A percentile compares a stretch with the other conserved stretches of the same genome.
These are phyloP conservation scores for Epistrophe eligans DNA, from an alignment of 2,888 invertebrate genomes.

Conservation along the genomic window DNA sequence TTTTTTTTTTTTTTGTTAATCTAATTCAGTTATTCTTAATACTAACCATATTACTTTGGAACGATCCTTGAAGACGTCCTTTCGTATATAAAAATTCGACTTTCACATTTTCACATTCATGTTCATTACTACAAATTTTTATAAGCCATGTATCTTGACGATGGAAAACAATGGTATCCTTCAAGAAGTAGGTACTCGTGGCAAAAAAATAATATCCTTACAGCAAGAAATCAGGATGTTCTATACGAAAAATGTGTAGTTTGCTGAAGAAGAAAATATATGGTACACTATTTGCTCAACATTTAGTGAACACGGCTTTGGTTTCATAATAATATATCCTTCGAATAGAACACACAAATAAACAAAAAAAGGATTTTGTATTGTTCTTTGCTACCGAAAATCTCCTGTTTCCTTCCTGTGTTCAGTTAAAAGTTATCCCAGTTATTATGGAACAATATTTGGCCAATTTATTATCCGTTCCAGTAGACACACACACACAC, in stretches of 20 bases:
- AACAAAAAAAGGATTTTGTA: conserved; percentile 19
- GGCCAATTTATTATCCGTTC: conserved; percentile 63
- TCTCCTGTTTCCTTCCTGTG: conserved; percentile 30
- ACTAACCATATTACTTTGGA: not conserved
- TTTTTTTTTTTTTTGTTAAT: not conserved
- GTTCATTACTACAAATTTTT: conserved; percentile 59
- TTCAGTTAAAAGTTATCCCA: conserved; percentile 56
- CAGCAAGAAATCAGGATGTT: conserved; percentile 52
- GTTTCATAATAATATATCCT: conserved; percentile 31
- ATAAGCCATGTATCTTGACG: conserved; percentile 37
- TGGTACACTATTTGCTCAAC: conserved; percentile 56
- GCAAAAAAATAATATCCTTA: conserved; percentile 8
- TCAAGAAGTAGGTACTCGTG: not conserved
- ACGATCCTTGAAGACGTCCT: not conserved
- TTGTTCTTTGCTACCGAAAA: conserved; percentile 4
- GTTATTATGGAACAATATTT: conserved; percentile 71
- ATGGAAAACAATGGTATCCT: conserved; percentile 29
- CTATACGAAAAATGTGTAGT: conserved; percentile 27
- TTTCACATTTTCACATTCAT: conserved; percentile 37
- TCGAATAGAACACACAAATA: not conserved
- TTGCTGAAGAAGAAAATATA: conserved; percentile 20
- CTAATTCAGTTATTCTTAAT: conserved; percentile 5
- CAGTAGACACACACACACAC: conserved; percentile 25
- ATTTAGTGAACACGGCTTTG: conserved; percentile 59
- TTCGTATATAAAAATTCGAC: not conserved